These are phyloP conservation scores for Patella depressa DNA, from an alignment of 2,888 invertebrate genomes.

Conservation along the genomic window DNA sequence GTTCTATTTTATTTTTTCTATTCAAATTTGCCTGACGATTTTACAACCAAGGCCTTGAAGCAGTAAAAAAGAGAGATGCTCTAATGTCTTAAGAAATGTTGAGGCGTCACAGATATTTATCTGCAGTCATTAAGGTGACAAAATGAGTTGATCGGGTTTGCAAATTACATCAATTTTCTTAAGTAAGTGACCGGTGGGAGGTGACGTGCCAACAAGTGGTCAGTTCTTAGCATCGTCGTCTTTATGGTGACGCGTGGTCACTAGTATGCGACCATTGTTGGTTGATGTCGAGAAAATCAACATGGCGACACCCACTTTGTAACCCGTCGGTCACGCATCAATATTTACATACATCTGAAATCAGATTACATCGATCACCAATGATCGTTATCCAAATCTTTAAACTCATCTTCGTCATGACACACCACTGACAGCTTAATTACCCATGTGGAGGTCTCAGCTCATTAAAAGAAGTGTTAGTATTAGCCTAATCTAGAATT, in stretches of 20 bases:
- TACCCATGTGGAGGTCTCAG: background rate
- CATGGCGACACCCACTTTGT: background rate
- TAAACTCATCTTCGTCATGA: background rate
- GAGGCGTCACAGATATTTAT: too few relatives aligned
- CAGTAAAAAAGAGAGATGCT: too few relatives aligned
- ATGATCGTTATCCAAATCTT: background rate
- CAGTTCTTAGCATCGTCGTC: background rate
- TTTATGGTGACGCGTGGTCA: background rate
- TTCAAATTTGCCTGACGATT: too few relatives aligned
- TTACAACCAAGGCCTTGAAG: too few relatives aligned
- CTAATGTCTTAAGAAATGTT: too few relatives aligned
- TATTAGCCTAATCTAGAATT: background rate
- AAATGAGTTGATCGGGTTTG: background rate
- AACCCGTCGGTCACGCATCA: slow-evolving; percentile 1
- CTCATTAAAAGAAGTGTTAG: slow-evolving; percentile 5
- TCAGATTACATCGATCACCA: slow-evolving; percentile 2
- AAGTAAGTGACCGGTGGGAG: slow-evolving; percentile 2
- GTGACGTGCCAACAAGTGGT: slow-evolving; percentile 7
- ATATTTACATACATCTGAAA: slow-evolving; percentile 7
- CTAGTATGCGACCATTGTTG: background rate
- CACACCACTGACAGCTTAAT: slow-evolving; percentile 6
- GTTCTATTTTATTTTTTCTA: too few relatives aligned
- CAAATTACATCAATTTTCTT: slow-evolving; percentile 5
- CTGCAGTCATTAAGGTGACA: slow-evolving; percentile 3
- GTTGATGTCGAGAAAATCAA: background rate